Evolutionary conservation across 2,797 vertebrate species (phyloP), one percentile per base, ranked within the genome.

Genomic region (Alcedo quadribrachys): DNA sequence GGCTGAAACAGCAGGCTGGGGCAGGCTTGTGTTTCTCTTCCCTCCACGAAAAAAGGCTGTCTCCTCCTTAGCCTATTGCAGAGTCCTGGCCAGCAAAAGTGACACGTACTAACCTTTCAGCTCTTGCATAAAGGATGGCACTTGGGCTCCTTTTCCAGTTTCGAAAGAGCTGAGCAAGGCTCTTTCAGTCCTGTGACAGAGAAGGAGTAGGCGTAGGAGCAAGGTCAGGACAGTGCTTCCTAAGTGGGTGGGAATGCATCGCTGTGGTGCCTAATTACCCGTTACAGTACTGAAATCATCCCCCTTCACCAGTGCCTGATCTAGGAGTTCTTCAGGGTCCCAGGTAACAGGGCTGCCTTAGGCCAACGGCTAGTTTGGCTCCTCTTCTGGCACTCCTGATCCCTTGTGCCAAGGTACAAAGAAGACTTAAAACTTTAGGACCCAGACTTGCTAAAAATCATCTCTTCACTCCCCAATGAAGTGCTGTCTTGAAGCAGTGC

Each of bases 151-250:
- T 88, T 94, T 88, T 90, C 84, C 90, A 94, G 90, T 53, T 88
- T 37, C 12, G 60, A 94, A 94, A 94, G 53, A 86, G 93, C 92
- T 95, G 93, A 95, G 88, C 2, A 4, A 94, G 78, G 74, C 51
- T 91, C 63, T 94, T 93, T 90, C 57, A 63, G 67, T 12, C 48
- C 90, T 61, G 78, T 94, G 88, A 94, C 92, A 90, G 93, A 83
- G 77, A 94, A 75, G 78, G 94, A 96, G 92, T 90, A 73, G 95
- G 95, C 13, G 37, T 79, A 81, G 84, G 67, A 90, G 74, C 75
- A 57, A 94, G 93, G 95, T 96, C 93, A 94, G 67, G 83, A 79
- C 70, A 57, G 40, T 2, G 51, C 63, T 83, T 94, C 90, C 92
- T 94, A 92, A 95, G 85, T 6, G 9, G 90, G 88, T 94, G 81